phyloP scores from a whole-genome alignment of 2,888 invertebrate genomes.

The Coelinius sp. region DNA sequence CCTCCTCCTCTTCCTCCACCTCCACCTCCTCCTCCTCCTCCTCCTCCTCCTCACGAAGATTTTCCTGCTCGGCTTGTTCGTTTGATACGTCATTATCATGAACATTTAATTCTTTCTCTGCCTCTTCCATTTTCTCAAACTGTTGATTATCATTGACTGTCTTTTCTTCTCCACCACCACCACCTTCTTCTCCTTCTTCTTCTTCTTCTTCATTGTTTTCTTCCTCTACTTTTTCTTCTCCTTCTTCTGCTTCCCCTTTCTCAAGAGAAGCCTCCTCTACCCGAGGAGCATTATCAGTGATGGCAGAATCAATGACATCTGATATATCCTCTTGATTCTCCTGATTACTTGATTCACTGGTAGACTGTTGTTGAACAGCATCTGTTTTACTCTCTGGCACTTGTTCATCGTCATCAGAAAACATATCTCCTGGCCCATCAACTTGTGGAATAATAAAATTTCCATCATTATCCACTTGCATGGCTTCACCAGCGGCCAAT shows the following conservation, averaged over 20 bases:
- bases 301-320: conserved; percentile 47
- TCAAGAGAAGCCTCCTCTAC: conserved; percentile 39
- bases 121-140: conserved; percentile 52
- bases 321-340: conserved; percentile 51
- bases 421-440: conserved; percentile 62
- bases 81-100: conserved; percentile 36
- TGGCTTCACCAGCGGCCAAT: conserved; percentile 60
- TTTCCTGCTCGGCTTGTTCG: conserved; percentile 43
- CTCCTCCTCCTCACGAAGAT: too few relatives aligned
- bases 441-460: conserved; percentile 68
- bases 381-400: conserved; percentile 39
- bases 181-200: conserved; percentile 24
- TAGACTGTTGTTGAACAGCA: conserved; percentile 42
- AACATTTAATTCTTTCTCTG: conserved; percentile 29
- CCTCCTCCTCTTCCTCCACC: too few relatives aligned
- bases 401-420: conserved; percentile 60
- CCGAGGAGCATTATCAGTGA: conserved; percentile 41
- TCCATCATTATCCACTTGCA: conserved; percentile 68
- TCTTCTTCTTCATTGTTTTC: conserved; percentile 47
- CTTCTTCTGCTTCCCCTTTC: conserved; percentile 40
- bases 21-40: too few relatives aligned
- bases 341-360: neutral
- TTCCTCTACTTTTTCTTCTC: conserved; percentile 52
- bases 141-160: conserved; percentile 42
- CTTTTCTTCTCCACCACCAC: too few relatives aligned